Evolutionary conservation across 1,140 invertebrate genomes (phyloP).

Genomic region (Adelges cooleyi): DNA sequence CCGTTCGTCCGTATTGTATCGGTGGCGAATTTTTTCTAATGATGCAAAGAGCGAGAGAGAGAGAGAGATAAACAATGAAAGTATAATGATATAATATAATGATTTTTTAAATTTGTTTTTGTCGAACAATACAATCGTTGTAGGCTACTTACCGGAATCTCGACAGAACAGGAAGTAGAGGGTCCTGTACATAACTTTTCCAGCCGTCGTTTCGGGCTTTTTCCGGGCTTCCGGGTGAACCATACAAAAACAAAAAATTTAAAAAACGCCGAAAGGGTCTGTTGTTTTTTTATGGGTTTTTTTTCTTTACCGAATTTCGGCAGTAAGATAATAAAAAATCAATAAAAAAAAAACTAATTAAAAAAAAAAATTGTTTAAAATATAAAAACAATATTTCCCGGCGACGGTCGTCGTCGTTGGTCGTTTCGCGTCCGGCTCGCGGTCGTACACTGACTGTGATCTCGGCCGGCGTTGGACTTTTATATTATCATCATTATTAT

Average conservation of each 20-base stretch:
- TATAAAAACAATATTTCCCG: neutral
- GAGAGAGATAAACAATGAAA: no score
- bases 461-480: constrained; percentile 14
- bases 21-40: no score
- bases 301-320: no score
- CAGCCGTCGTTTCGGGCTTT: neutral
- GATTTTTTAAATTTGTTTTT: no score
- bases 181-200: constrained; percentile 20
- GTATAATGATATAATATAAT: no score
- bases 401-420: neutral
- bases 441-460: neutral
- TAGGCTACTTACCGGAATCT: constrained; percentile 6
- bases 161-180: constrained; percentile 23
- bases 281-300: no score
- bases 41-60: no score
- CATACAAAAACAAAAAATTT: constrained; percentile 9
- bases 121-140: neutral
- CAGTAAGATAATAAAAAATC: no score
- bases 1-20: no score
- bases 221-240: constrained; percentile 8
- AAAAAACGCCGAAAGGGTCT: neutral
- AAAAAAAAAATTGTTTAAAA: no score
- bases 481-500: neutral
- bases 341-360: no score
- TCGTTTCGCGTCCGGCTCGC: neutral